Base-by-base conservation (phyloP, 1,140 invertebrate species). In the Bombus polaris region DNA sequence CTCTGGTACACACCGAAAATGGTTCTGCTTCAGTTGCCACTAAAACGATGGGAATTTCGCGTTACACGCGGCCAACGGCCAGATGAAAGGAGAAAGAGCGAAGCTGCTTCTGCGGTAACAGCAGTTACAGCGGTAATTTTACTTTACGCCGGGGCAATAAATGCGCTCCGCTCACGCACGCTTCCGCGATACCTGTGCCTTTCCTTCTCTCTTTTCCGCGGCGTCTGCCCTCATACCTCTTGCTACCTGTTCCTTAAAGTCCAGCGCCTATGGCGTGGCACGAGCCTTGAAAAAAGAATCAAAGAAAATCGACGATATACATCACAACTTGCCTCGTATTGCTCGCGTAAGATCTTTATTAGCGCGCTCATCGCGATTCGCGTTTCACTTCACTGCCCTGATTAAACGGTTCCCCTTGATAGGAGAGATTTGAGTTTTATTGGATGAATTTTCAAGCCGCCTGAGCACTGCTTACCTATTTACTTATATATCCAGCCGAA, bases 1-100 rank as follows among this genome's bases (percentile, higher is more conserved):
- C 74, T 74, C 68, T 35, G 85, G 76, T 79, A 90, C 89, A 91
- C 92, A 93, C 93, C 93, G 88, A 94, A 94, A 94, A 94, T 90
- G 91, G 90, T 87, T 90, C 72, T 71, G 90, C 90, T 92, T 93
- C 89, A 89, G 91, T 91, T 93, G 88, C 86, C 89, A 89, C 82
- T 93, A 93, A 94, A 93, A 92, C 89, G 92, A 93, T 94, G 94
- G 91, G 93, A 94, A 94, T 92, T 94, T 94, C 70, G 90, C 90
- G 86, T 81, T 90, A 80, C 83, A 75, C 73, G 86, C 80, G 81
- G 59, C 62, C 85, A 53, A 71, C 81, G 74, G 73, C 42, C 57
- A 70, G 82, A 77, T 70, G 86, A 85, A 76, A 76, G 68, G 83
- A 86, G 75, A 87, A 89, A 68, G 74, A 85, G 84, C 80, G 89